phyloP scores from a whole-genome alignment of 2,888 invertebrate species.

The Teleiodes luculella region DNA sequence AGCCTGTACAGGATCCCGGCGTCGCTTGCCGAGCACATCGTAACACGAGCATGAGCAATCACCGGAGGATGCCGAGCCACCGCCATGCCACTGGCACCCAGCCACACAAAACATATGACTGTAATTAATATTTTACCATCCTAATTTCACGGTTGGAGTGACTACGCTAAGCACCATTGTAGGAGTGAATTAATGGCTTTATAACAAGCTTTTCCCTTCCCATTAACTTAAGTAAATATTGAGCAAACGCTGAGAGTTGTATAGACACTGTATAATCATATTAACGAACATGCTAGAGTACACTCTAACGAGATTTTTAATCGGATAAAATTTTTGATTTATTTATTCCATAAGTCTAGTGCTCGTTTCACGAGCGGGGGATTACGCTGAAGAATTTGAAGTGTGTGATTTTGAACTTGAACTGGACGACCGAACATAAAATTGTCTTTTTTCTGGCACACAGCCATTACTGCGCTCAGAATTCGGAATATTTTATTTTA shows the following conservation, averaged over 20 bases:
- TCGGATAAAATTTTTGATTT: slow-evolving; percentile 13
- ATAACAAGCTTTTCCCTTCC: slow-evolving; percentile 14
- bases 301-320: slow-evolving; percentile 13
- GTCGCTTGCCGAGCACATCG: neutral
- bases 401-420: slow-evolving; percentile 21
- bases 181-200: slow-evolving; percentile 14
- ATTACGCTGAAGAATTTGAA: slow-evolving; percentile 8
- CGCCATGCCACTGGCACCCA: slow-evolving; percentile 39
- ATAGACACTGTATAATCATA: slow-evolving; percentile 12
- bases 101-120: slow-evolving; percentile 38
- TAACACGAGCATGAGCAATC: slow-evolving; percentile 10
- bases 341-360: neutral
- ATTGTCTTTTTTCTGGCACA: slow-evolving; percentile 24
- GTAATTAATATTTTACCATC: slow-evolving; percentile 46
- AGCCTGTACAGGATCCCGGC: neutral
- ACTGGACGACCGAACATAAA: slow-evolving; percentile 8
- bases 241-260: slow-evolving; percentile 7
- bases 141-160: slow-evolving; percentile 34
- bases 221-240: slow-evolving; percentile 12
- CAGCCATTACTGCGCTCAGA: slow-evolving; percentile 26
- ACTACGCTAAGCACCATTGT: slow-evolving; percentile 18
- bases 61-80: neutral
- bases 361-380: slow-evolving; percentile 8
- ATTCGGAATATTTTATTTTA: slow-evolving; percentile 29
- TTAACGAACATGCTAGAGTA: neutral